Conservation (phyloP, 1,140 invertebrate genomes). For the Maconellicoccus hirsutus region DNA sequence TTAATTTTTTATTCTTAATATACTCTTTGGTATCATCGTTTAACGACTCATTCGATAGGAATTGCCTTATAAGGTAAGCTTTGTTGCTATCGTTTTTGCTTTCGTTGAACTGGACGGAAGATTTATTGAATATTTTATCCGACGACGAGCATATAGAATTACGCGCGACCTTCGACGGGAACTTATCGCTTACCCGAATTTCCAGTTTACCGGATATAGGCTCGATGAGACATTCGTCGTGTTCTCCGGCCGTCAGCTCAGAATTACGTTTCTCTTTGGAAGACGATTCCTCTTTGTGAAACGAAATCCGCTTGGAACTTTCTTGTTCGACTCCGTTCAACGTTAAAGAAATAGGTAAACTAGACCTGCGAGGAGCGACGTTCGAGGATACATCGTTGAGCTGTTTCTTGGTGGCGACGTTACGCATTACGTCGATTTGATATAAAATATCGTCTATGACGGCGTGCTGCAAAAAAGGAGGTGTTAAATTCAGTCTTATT, state of each 20-base stretch:
- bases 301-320: neutral
- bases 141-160: neutral
- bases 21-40: conserved; percentile 13
- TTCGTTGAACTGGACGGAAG: conserved; percentile 11
- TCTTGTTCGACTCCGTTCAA: neutral
- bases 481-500: conserved; percentile 34
- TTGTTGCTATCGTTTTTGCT: neutral
- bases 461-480: conserved; percentile 60
- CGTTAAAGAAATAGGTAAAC: neutral
- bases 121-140: neutral
- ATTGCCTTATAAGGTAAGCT: neutral
- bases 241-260: conserved; percentile 28
- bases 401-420: conserved; percentile 32
- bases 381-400: neutral
- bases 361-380: neutral
- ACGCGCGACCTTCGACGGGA: neutral
- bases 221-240: conserved; percentile 28
- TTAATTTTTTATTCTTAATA: neutral
- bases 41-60: conserved; percentile 7
- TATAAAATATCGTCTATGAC: conserved; percentile 72
- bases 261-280: neutral
- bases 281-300: conserved; percentile 6
- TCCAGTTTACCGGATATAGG: conserved; percentile 64
- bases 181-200: conserved; percentile 54
- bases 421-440: conserved; percentile 69